A percentile compares a stretch with the other conserved stretches of the same genome.
Evolutionary conservation across 2,888 invertebrate genomes (phyloP).

Genomic region (Andrena chrysosceles): DNA sequence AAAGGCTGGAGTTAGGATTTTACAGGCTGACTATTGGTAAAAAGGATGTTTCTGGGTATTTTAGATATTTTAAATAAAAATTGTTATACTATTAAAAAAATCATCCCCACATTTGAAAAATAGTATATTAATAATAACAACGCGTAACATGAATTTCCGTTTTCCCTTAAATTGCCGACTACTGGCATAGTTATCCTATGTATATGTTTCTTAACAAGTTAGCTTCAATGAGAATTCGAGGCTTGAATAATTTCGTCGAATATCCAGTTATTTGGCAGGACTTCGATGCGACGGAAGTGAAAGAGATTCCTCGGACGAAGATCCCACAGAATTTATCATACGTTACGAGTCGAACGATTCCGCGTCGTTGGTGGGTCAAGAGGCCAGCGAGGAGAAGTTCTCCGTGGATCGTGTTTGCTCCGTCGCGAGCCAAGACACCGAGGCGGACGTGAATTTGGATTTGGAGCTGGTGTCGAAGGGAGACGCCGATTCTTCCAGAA

Average conservation of each 20-base stretch:
- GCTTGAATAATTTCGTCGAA: background rate
- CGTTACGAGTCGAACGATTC: conserved; percentile 54
- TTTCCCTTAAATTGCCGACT: no score
- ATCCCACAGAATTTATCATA: conserved; percentile 65
- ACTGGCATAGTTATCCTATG: no score
- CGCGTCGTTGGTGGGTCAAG: conserved; percentile 40
- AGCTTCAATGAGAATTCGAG: background rate
- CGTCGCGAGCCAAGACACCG: conserved; percentile 73
- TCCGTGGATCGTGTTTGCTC: conserved; percentile 55
- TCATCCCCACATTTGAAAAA: no score
- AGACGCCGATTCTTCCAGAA: conserved; percentile 70
- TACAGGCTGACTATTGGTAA: no score
- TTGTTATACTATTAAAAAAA: no score
- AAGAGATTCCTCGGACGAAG: conserved; percentile 68
- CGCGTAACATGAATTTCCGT: no score
- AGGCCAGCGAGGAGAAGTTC: conserved; percentile 33
- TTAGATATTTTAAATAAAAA: no score
- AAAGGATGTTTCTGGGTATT: no score
- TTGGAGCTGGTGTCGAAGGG: conserved; percentile 75
- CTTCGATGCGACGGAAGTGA: conserved; percentile 79
- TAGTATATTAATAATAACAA: no score
- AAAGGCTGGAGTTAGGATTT: no score
- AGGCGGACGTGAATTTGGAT: conserved; percentile 77
- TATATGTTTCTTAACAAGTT: background rate
- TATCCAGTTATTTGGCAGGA: conserved; percentile 79